Evolutionary conservation across 2,113 vertebrate species (phyloP), one percentile per base, ranked within the genome.

Genomic region (Ochotona curzoniae): DNA sequence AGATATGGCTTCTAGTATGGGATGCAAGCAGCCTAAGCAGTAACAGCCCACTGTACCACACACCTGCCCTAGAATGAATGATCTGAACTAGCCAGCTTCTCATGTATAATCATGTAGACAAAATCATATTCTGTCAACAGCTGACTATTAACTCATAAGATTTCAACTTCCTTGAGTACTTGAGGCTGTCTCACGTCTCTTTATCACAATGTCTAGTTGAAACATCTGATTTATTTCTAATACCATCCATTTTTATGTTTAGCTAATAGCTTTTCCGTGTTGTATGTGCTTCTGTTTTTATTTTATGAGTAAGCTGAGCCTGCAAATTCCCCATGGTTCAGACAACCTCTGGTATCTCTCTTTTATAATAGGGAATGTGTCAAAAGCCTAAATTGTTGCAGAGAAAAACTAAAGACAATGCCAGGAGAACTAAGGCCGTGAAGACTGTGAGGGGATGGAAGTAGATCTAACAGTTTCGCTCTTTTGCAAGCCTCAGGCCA

Each of bases 161-260:
- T 28, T 89, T 49, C 51, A 70, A 15, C n/a, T 92, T 86, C 73
- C 74, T 90, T 30, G 23, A 90, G 71, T n/a, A 38, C 47, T 38
- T 15, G 73, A 30, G 4, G 75, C 35, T 91, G 81, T n/a, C 5
- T 44, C 38, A 2, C 7, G 54, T 83, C 70, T 8, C n/a, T 44
- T 82, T 83, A 23, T 8, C 25, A 85, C 60, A 57, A 23, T 73
- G 73, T 1, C 28, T 86, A 60, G 7, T 54, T 44, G 18, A 91
- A 87, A 20, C 47, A 6, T 14, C 47, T 89, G 38, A 44, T 7
- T 61, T 91, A 76, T 73, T 85, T 91, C 20, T 73, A 70, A 10
- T 83, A 26, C 4, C 15, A 35, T 25, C 3, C 15, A 83, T 4
- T 17, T 76, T 80, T 91, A 82, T 88, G 9, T 69, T 89, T 18